These are phyloP conservation scores for sheep (Ovis aries) DNA, from an alignment of 2,113 vertebrate species.

Conservation along the genomic window DNA sequence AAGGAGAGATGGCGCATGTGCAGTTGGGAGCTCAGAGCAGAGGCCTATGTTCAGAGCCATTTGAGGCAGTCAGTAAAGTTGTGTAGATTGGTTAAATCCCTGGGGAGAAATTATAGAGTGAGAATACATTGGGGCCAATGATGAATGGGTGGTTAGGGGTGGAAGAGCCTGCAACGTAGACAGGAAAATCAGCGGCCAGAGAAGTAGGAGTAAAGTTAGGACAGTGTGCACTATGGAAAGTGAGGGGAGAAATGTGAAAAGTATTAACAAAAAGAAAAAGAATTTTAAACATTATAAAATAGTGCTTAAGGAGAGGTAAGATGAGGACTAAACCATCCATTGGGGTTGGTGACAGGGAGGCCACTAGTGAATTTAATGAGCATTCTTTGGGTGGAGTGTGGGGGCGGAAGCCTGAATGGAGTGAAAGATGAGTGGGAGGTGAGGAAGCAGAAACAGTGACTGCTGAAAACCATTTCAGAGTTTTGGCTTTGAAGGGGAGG, in stretches of 20 bases:
- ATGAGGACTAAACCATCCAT: background rate
- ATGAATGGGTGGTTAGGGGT: background rate
- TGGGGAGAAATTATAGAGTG: background rate
- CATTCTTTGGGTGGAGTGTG: conserved; percentile 25
- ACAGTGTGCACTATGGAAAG: background rate
- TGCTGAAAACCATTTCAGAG: conserved; percentile 56
- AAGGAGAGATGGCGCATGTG: background rate
- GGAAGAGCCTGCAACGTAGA: background rate
- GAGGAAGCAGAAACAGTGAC: conserved; percentile 54
- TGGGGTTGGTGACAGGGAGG: conserved; percentile 40
- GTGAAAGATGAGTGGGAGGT: conserved; percentile 61
- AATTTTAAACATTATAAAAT: conserved; percentile 32
- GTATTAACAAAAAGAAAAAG: background rate
- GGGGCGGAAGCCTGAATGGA: conserved; percentile 53
- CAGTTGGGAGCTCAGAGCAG: background rate
- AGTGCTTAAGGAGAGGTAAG: conserved; percentile 4
- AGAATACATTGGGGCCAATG: background rate
- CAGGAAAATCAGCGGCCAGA: background rate
- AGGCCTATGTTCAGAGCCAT: background rate
- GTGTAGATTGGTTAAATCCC: background rate
- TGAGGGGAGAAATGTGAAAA: background rate
- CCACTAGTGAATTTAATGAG: conserved; percentile 57
- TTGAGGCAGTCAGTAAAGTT: background rate
- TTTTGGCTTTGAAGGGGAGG: conserved; percentile 39
- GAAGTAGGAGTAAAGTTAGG: conserved; percentile 7